phyloP scores from a whole-genome alignment of 2,888 invertebrate genomes.

The Volucella inanis region DNA sequence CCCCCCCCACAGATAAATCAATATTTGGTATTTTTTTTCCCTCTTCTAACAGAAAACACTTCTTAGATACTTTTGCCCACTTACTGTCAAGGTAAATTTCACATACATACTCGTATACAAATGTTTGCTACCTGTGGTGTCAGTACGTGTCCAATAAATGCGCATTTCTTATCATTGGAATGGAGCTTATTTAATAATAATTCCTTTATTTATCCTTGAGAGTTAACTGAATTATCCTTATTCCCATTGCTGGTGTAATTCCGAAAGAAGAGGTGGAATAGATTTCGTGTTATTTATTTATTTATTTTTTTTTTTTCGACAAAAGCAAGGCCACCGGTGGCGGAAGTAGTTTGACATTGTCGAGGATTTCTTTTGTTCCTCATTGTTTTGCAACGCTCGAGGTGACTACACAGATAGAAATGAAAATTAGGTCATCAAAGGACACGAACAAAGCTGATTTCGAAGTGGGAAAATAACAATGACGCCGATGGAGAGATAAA shows the following conservation, averaged over 20 bases:
- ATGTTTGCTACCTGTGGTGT: conserved; percentile 27
- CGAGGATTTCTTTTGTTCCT: conserved; percentile 53
- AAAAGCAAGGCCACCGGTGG: conserved; percentile 7
- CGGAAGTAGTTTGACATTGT: conserved; percentile 21
- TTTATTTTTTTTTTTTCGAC: neutral
- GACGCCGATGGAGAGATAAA: conserved; percentile 10
- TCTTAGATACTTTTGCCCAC: neutral
- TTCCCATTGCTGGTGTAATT: neutral
- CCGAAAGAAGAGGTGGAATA: neutral
- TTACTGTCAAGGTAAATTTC: neutral
- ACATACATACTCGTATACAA: conserved; percentile 9
- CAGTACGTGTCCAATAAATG: conserved; percentile 70
- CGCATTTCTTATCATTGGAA: conserved; percentile 54
- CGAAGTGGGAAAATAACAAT: neutral
- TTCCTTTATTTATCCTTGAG: conserved; percentile 39
- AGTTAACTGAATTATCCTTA: conserved; percentile 29
- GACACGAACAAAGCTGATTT: conserved; percentile 25
- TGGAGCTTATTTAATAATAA: conserved; percentile 64
- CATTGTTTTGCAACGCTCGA: conserved; percentile 19
- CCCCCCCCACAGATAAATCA: conserved; percentile 8
- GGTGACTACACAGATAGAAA: conserved; percentile 48
- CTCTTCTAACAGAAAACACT: neutral
- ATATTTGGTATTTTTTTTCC: conserved; percentile 1
- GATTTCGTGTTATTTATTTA: too few species aligned
- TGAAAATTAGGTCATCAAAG: conserved; percentile 57